A percentile compares a stretch with the other conserved stretches of the same genome.
These are phyloP conservation scores for Scaptomyza tumidula DNA, from an alignment of 2,888 invertebrate genomes.

Conservation along the genomic window DNA sequence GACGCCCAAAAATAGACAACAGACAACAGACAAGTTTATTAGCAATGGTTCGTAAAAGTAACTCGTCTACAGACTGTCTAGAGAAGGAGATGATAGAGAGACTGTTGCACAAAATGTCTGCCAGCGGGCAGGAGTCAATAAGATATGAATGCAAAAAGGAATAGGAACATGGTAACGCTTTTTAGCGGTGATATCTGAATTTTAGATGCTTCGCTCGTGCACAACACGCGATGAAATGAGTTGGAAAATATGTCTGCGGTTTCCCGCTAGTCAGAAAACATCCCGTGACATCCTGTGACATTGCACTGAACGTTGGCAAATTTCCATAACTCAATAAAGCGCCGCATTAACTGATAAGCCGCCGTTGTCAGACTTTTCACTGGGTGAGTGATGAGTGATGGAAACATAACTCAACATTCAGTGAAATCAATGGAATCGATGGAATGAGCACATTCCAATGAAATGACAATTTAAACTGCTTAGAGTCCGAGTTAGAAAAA, in stretches of 20 bases:
- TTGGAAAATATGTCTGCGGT: slow-evolving; percentile 81
- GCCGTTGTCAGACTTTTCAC: slow-evolving; percentile 6
- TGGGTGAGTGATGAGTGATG: slow-evolving; percentile 47
- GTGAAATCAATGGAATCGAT: slow-evolving; percentile 24
- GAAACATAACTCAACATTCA: slow-evolving; percentile 32
- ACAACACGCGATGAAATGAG: slow-evolving; percentile 71
- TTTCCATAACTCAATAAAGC: slow-evolving; percentile 66
- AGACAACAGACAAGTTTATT: slow-evolving; percentile 76
- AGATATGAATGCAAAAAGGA: slow-evolving; percentile 5
- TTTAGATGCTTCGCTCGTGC: slow-evolving; percentile 56
- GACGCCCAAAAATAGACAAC: slow-evolving; percentile 42
- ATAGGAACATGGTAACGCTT: slow-evolving; percentile 63
- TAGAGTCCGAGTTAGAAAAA: background rate
- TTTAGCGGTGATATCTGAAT: slow-evolving; percentile 75
- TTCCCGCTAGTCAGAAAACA: slow-evolving; percentile 16
- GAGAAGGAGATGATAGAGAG: slow-evolving; percentile 43
- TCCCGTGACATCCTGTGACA: slow-evolving; percentile 18
- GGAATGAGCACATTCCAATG: slow-evolving; percentile 28
- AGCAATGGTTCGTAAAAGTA: slow-evolving; percentile 81
- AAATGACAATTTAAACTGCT: slow-evolving; percentile 43
- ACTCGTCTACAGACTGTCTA: slow-evolving; percentile 16
- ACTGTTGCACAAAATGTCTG: slow-evolving; percentile 51
- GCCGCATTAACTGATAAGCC: slow-evolving; percentile 59
- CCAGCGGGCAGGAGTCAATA: background rate
- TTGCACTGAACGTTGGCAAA: slow-evolving; percentile 27